Conservation (phyloP, 1,140 invertebrate species). For the Drosophila sechellia region DNA sequence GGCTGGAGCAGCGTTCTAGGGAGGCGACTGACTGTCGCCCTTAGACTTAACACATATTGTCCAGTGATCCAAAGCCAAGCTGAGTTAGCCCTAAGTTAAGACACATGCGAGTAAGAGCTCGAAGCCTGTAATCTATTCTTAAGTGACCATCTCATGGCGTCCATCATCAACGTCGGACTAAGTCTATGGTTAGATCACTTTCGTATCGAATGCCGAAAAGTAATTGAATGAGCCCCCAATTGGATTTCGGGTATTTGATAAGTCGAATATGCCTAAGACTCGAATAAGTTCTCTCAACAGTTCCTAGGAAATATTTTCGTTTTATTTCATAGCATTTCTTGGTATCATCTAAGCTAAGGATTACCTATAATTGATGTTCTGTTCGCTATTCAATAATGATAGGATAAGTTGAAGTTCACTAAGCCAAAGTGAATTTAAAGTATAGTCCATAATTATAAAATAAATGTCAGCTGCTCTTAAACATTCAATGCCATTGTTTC, state of each 20-base stretch:
- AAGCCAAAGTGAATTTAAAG: not conserved
- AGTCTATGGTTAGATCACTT: constrained; percentile 25
- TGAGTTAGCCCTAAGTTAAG: constrained; percentile 61
- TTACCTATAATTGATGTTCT: constrained; percentile 21
- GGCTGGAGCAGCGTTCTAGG: constrained; percentile 15
- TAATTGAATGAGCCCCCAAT: constrained; percentile 81
- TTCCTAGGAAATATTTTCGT: constrained; percentile 32
- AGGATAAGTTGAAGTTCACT: not conserved
- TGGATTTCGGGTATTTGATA: constrained; percentile 74
- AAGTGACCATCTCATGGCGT: constrained; percentile 11
- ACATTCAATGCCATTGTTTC: not conserved
- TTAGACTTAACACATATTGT: constrained; percentile 53
- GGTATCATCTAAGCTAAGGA: constrained; percentile 12
- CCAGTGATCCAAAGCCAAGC: constrained; percentile 76
- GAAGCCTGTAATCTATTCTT: not conserved
- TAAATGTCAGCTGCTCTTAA: constrained; percentile 10
- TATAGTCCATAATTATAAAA: constrained; percentile 19
- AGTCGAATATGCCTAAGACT: constrained; percentile 23
- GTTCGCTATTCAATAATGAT: constrained; percentile 14
- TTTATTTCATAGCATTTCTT: constrained; percentile 16
- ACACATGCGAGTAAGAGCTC: constrained; percentile 8
- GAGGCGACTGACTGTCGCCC: constrained; percentile 27
- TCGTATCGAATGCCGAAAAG: constrained; percentile 67
- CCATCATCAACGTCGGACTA: constrained; percentile 7
- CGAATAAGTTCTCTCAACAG: constrained; percentile 29